Evolutionary conservation across 2,113 vertebrate species (phyloP).

Genomic region (Kryptolebias marmoratus): DNA sequence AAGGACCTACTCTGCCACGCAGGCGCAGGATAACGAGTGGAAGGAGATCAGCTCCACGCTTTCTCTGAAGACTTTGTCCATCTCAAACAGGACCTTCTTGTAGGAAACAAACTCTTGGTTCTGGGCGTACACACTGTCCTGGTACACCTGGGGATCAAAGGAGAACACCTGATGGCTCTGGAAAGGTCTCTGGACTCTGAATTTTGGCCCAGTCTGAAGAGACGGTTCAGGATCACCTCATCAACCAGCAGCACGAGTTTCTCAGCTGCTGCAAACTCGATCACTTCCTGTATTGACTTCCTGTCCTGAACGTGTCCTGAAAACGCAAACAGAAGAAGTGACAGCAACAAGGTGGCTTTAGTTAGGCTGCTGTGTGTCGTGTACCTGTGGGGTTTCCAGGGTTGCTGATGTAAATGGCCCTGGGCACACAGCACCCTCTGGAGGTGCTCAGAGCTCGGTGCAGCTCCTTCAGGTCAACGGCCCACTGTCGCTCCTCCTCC

Average conservation of each 20-base stretch:
- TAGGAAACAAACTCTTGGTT: slow-evolving; percentile 73
- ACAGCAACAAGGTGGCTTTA: neutral
- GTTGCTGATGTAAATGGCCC: slow-evolving; percentile 77
- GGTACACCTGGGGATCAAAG: slow-evolving; percentile 66
- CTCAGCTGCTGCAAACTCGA: slow-evolving; percentile 87
- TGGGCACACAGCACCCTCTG: slow-evolving; percentile 60
- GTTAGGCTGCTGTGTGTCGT: neutral
- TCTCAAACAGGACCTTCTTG: slow-evolving; percentile 78
- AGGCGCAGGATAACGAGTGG: slow-evolving; percentile 73
- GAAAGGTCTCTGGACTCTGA: neutral
- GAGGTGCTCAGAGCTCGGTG: slow-evolving; percentile 38
- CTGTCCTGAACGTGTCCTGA: slow-evolving; percentile 78
- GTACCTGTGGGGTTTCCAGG: slow-evolving; percentile 80
- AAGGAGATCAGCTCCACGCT: slow-evolving; percentile 72
- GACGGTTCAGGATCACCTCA: slow-evolving; percentile 62
- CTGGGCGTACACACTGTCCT: slow-evolving; percentile 69
- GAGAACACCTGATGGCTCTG: neutral
- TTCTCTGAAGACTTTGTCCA: slow-evolving; percentile 55
- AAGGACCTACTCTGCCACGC: slow-evolving; percentile 73
- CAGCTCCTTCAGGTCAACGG: slow-evolving; percentile 60
- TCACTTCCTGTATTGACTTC: slow-evolving; percentile 84
- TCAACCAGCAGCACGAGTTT: slow-evolving; percentile 80
- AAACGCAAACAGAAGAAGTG: neutral
- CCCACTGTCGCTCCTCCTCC: slow-evolving; percentile 68
- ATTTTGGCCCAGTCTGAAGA: neutral